Conservation (phyloP, 1,140 invertebrate species). For the Heliothis subflexa region DNA sequence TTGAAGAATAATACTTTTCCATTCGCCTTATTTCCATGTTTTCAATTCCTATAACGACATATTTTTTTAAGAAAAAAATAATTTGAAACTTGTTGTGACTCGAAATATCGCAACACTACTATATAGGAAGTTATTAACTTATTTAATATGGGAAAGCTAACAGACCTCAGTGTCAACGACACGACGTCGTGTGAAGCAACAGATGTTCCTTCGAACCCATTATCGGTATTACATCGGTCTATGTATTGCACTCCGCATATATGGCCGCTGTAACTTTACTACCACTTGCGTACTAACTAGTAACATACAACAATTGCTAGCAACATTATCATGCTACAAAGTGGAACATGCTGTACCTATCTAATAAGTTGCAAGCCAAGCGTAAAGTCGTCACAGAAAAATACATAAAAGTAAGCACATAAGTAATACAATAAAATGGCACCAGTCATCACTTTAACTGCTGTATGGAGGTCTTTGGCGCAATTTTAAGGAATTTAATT, state of each 20-base stretch:
- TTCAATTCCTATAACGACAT: no score
- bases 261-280: slow-evolving; percentile 2
- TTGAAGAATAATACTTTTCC: slow-evolving; percentile 1
- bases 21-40: no score
- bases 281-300: not conserved
- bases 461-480: slow-evolving; percentile 15
- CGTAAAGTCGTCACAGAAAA: not conserved
- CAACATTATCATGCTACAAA: no score
- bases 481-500: not conserved
- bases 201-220: slow-evolving; percentile 65
- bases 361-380: not conserved
- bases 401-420: not conserved
- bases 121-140: not conserved
- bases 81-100: not conserved
- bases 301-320: no score
- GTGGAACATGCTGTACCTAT: not conserved
- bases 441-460: not conserved
- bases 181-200: slow-evolving; percentile 66
- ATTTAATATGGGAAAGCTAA: slow-evolving; percentile 7
- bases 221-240: slow-evolving; percentile 69
- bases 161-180: slow-evolving; percentile 54
- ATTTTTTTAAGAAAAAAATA: no score
- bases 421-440: not conserved
- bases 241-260: slow-evolving; percentile 35
- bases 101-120: slow-evolving; percentile 19